phyloP scores from a whole-genome alignment of 1,140 invertebrate genomes.

The Papilio dardanus region DNA sequence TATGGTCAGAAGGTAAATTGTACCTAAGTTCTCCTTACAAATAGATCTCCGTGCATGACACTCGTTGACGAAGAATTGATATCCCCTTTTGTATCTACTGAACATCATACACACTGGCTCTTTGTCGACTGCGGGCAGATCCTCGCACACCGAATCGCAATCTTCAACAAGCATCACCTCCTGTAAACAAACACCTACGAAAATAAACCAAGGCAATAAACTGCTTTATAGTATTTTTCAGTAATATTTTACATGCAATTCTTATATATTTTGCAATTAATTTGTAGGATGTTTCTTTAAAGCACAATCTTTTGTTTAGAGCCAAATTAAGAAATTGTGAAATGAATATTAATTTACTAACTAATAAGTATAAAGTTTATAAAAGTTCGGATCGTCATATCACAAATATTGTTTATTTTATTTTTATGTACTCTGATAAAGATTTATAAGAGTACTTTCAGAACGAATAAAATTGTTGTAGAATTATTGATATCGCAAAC shows the following conservation, averaged over 20 bases:
- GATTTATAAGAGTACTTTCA: not conserved
- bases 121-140: conserved; percentile 55
- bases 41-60: conserved; percentile 66
- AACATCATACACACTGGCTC: conserved; percentile 73
- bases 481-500: not conserved
- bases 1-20: conserved; percentile 32
- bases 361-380: not conserved
- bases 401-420: not conserved
- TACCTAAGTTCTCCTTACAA: conserved; percentile 65
- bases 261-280: no score
- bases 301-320: no score
- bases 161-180: not conserved
- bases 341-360: no score
- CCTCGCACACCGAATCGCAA: conserved; percentile 50
- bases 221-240: no score
- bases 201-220: no score
- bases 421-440: not conserved
- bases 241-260: no score
- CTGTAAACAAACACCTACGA: conserved; percentile 11
- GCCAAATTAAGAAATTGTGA: no score
- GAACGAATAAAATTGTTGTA: not conserved
- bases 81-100: conserved; percentile 68
- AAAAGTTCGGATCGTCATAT: not conserved
- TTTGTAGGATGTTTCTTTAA: no score
- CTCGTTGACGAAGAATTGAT: conserved; percentile 65